phyloP scores from a whole-genome alignment of 2,113 vertebrate species.

The Oceanites oceanicus region DNA sequence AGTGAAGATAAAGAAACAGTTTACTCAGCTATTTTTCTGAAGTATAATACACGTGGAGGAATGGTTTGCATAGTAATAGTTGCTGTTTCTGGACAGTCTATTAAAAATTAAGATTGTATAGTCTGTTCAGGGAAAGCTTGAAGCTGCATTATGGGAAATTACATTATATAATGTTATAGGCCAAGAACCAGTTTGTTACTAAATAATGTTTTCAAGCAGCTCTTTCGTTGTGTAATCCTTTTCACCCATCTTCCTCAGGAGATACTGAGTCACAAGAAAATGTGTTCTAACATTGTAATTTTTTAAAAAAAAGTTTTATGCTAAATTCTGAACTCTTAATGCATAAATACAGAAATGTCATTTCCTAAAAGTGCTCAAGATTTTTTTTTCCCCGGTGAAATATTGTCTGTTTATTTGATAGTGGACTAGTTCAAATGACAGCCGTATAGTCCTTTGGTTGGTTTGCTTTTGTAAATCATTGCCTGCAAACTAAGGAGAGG shows the following conservation, averaged over 20 bases:
- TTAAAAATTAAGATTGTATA: constrained; percentile 29
- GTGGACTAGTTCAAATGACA: not conserved
- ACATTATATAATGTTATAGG: not conserved
- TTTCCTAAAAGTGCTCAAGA: not conserved
- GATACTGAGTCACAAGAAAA: constrained; percentile 1
- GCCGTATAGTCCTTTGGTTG: not conserved
- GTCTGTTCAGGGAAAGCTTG: not conserved
- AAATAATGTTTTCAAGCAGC: not conserved
- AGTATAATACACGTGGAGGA: not conserved
- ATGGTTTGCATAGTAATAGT: constrained; percentile 20
- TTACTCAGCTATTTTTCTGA: constrained; percentile 32
- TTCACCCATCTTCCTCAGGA: not conserved
- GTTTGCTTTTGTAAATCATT: not conserved
- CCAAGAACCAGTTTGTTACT: not conserved
- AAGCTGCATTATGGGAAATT: not conserved
- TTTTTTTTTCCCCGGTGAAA: not conserved
- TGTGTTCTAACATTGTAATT: not conserved
- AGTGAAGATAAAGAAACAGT: constrained; percentile 4
- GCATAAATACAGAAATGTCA: not conserved
- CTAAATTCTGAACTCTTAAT: not conserved
- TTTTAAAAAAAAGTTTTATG: not conserved
- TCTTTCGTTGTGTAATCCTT: not conserved
- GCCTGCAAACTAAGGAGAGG: not conserved
- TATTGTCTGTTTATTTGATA: not conserved
- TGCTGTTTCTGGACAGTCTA: not conserved